Base-by-base conservation (phyloP, 2,888 invertebrate species). In the Trichogramma evanescens region DNA sequence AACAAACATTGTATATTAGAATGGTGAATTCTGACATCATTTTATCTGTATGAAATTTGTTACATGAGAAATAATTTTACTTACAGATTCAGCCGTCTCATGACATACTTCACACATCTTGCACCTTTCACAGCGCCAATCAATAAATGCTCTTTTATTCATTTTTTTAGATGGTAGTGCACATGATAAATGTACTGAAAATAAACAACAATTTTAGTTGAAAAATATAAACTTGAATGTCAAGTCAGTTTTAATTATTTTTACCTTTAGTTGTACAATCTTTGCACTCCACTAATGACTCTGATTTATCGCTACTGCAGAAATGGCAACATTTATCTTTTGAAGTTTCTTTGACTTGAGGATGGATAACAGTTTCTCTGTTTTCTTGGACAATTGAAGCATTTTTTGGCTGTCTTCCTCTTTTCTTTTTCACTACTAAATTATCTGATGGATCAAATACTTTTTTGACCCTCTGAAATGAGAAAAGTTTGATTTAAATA, bases 81-180 rank as follows among this genome's bases (percentile, higher is more conserved):
- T 84, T 81, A 89, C 85, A 74, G 86, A 84, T 78, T 88, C 87
- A 68, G 86, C 84, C 6, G 88, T 87, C 79, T 91, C 90, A 68
- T 85, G 86, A 72, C 93, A 94, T 49, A 91, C 81, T 51, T 85
- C 85, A 78, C 95, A 95, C 8, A 87, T 89, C 78, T 93, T 94
- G 72, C 95, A 95, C 72, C 91, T 89, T 56, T 90, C 89, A 74
- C 95, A 95, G 70, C 92, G 93, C 91, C 92, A 95, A 42, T 86
- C 85, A 66, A 84, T 85, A 66, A 86, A 86, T 67, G 85, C 82
- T 72, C 86, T 84, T 51, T 85, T 75, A 74, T 86, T 82, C 68
- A 86, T 84, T 67, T 87, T 85, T 8, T 86, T 86, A 0, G 74
- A 69, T 53, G 84, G 82, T 69, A 86, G 86, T 50, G 89, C 81